Base-by-base conservation (phyloP, 2,888 invertebrate genomes). In the Petrolisthes manimaculis region DNA sequence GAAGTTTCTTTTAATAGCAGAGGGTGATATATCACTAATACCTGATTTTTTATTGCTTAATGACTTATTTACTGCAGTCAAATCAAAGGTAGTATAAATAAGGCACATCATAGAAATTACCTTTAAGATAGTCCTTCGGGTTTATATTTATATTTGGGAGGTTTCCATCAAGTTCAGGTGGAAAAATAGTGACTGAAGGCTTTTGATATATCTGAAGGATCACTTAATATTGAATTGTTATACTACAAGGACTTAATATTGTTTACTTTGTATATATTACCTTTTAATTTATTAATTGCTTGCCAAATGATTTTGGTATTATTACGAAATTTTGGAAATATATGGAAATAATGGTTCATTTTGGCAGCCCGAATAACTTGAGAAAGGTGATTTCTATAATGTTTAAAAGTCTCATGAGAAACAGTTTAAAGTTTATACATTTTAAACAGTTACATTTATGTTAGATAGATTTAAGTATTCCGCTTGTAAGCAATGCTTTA, bases 141-240 rank as follows among this genome's bases (percentile, higher is more conserved):
- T 79, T 79, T n/a, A 18, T 79, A 79, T 55, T 78, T 79, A 9
- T 4, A 55, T 55, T n/a, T 14, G 53, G 55, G 53, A 79, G 5
- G n/a, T 80, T 80, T 21, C 2, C 56, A 21, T 80, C 24, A 55
- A 80, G 80, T 56, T 80, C 80, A n/a, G 21, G n/a, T 24, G n/a
- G 56, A 80, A 21, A n/a, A 80, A 56, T 55, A 56, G 21, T 80
- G n/a, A 21, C 56, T 56, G 80, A 80, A 55, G 0, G 56, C 80
- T 55, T 80, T 6, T 56, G 80, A 55, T 6, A 24, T 80, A 14
- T n/a, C 80, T 24, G 24, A 55, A 5, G 80, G 80, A 9, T 80
- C 14, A 21, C 14, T 56, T 56, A 80, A 21, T 9, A 80, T 61
- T 21, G 6, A 24, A 56, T 80, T 80, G 4, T 55, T 80, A 6